These are phyloP conservation scores for Cinara cedri DNA, from an alignment of 2,888 invertebrate species.

Conservation along the genomic window DNA sequence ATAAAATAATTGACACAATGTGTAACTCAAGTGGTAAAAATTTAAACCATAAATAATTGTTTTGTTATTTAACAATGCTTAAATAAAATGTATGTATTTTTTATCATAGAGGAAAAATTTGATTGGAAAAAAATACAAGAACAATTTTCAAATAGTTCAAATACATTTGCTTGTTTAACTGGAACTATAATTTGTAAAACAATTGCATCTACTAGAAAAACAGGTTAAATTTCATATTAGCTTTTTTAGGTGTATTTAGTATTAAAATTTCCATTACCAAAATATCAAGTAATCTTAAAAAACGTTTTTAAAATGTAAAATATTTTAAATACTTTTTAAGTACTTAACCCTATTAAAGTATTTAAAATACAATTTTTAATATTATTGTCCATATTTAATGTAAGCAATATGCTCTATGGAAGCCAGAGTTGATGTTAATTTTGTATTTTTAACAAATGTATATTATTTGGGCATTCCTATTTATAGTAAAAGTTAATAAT, in stretches of 20 bases:
- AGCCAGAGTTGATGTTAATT: neutral
- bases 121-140: constrained; percentile 57
- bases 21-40: constrained; percentile 69
- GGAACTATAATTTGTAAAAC: constrained; percentile 83
- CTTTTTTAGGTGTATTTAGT: no score
- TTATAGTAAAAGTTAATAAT: constrained; percentile 44
- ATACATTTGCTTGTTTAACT: constrained; percentile 78
- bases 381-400: neutral
- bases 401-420: neutral
- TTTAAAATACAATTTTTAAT: no score
- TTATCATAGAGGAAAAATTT: constrained; percentile 54
- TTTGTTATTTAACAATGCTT: constrained; percentile 21
- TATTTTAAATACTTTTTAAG: neutral
- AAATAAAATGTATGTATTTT: constrained; percentile 25
- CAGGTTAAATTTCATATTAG: constrained; percentile 11
- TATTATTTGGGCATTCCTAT: constrained; percentile 9
- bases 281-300: no score
- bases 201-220: constrained; percentile 65
- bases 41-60: neutral
- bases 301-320: no score
- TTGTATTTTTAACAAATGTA: neutral
- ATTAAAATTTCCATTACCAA: no score
- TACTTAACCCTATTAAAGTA: neutral
- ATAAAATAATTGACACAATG: constrained; percentile 70
- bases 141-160: constrained; percentile 61